Percentiles rank a stretch among this genome's conserved stretches.
Evolutionary conservation across 2,888 invertebrate species (phyloP).

Genomic region (Ceratothoa steindachneri): DNA sequence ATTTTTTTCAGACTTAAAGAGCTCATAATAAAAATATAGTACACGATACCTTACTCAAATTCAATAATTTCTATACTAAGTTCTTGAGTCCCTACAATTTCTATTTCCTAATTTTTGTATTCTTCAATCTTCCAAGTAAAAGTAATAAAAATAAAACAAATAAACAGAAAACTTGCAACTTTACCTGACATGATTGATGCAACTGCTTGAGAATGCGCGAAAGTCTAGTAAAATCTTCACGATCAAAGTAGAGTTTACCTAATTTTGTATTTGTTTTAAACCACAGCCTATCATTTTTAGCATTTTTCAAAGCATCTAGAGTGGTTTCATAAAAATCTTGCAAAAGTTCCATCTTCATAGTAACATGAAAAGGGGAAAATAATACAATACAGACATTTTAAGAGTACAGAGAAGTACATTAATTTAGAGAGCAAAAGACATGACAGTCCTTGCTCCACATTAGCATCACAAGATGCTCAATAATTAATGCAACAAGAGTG

Average conservation of each 20-base stretch:
- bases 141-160: too few relatives aligned
- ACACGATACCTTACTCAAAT: too few relatives aligned
- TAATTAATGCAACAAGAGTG: too few relatives aligned
- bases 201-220: conserved; percentile 95
- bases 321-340: conserved; percentile 99
- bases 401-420: background rate
- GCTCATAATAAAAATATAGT: too few relatives aligned
- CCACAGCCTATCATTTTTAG: conserved; percentile 98
- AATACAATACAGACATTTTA: background rate
- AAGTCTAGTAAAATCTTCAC: conserved; percentile 87
- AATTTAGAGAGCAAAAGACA: background rate
- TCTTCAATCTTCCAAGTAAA: too few relatives aligned
- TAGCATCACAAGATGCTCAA: too few relatives aligned
- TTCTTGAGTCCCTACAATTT: too few relatives aligned
- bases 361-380: conserved; percentile 9
- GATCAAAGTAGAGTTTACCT: conserved; percentile 95
- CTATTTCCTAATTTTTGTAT: too few relatives aligned
- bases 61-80: too few relatives aligned
- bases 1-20: too few relatives aligned
- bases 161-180: conserved; percentile 15
- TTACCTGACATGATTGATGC: conserved; percentile 91
- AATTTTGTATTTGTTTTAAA: conserved; percentile 99
- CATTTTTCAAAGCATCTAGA: conserved; percentile 88
- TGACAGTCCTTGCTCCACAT: background rate
- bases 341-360: conserved; percentile 81